Evolutionary conservation across 2,888 invertebrate species (phyloP), one percentile per base, ranked within the genome.

Genomic region (Criorhina ranunculi): DNA sequence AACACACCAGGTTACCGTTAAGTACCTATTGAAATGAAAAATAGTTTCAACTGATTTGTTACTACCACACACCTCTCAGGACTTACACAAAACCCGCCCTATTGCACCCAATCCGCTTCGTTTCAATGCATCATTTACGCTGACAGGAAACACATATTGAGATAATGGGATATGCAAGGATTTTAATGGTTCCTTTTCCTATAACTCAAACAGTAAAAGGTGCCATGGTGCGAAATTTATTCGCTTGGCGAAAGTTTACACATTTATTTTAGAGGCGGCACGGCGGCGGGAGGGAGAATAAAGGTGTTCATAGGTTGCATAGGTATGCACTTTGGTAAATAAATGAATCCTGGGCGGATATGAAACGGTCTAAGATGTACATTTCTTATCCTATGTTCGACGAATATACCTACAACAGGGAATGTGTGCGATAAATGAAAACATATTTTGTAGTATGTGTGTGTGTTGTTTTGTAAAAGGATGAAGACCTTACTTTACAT

Each of bases 61-160:
- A 15, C 77, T 11, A 29, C n/a, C n/a, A 64, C 35, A 29, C 53
- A 37, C 49, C 46, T n/a, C 17, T 15, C 55, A 5, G 31, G 5
- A 9, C 6, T 29, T 1, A 11, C 42, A 1, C 19, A n/a, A n/a
- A n/a, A 46, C 37, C 33, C 15, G n/a, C 35, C 15, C 4, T 12
- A 11, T 9, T 12, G 51, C 11, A 42, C n/a, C 31, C 19, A 55
- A 49, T 42, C 42, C 42, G 42, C 29, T 53, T 12, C 60, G 51
- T 80, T 78, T 78, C 82, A 82, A 82, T 82, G 77, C 82, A 82
- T 82, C 82, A 82, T 82, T 78, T 82, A 40, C 60, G 57, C 78
- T 78, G 82, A 82, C 82, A 78, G 82, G 82, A 82, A 82, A 82
- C 82, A 82, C 82, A 82, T 82, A 82, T 82, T 72, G 82, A 77